Evolutionary conservation across 2,888 invertebrate species (phyloP).

Genomic region (Mantis religiosa): DNA sequence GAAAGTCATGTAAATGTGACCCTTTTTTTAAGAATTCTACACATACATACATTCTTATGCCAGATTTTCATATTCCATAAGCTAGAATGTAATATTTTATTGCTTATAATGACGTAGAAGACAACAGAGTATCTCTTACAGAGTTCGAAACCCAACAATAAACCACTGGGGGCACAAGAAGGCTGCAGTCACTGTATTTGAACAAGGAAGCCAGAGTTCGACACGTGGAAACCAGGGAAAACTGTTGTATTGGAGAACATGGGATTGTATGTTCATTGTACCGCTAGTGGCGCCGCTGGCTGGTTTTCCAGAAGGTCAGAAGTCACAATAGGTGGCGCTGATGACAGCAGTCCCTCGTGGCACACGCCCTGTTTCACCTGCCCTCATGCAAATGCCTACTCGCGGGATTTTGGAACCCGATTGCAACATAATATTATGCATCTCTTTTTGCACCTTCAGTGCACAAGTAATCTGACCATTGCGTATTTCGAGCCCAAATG

Average conservation of each 20-base stretch:
- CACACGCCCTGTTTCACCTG: neutral
- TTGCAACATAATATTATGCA: neutral
- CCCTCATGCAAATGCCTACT: neutral
- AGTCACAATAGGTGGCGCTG: neutral
- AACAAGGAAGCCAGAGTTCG: neutral
- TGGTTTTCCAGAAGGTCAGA: neutral
- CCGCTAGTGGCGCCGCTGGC: neutral
- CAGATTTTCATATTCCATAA: no score
- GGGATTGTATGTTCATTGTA: neutral
- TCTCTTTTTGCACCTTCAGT: neutral
- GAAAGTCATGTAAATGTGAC: no score
- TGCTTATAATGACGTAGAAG: no score
- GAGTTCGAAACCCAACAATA: no score
- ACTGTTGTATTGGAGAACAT: neutral
- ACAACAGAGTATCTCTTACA: no score
- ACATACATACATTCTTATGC: no score
- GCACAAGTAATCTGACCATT: neutral
- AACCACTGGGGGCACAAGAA: neutral
- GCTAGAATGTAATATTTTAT: no score
- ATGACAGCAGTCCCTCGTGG: neutral
- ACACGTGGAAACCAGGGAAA: neutral
- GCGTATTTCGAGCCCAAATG: neutral
- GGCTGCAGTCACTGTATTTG: neutral
- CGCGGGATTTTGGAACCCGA: neutral
- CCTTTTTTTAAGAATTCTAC: no score